A percentile compares a stretch with the other conserved stretches of the same genome.
Evolutionary conservation across 2,888 invertebrate genomes (phyloP).

Genomic region (Nycteola revayana): DNA sequence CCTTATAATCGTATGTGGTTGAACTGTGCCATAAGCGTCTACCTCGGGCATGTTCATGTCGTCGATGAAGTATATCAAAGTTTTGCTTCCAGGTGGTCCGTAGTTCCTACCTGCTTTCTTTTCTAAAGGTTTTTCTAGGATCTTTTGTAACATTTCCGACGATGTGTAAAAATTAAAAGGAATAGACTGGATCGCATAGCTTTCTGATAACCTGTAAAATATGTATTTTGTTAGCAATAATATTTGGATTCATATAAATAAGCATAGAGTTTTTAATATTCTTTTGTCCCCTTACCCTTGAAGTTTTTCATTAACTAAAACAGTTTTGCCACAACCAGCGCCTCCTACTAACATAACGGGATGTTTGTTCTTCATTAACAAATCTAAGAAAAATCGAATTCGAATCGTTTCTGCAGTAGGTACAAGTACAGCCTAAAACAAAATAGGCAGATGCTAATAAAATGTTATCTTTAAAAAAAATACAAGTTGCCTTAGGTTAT

Average conservation of each 20-base stretch:
- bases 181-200: constrained; percentile 93
- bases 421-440: constrained; percentile 92
- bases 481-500: background rate
- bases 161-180: constrained; percentile 98
- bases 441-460: too few relatives aligned
- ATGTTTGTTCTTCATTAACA: constrained; percentile 92
- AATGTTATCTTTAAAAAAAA: too few relatives aligned
- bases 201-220: constrained; percentile 85
- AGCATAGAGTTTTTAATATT: too few relatives aligned
- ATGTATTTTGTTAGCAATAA: too few relatives aligned
- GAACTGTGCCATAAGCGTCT: constrained; percentile 94
- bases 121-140: constrained; percentile 96
- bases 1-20: constrained; percentile 96
- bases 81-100: constrained; percentile 97
- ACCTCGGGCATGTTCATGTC: constrained; percentile 99
- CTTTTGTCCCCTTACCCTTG: constrained; percentile 77
- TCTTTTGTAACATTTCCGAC: constrained; percentile 96
- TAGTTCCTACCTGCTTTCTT: constrained; percentile 98
- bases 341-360: constrained; percentile 97
- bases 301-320: constrained; percentile 87
- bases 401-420: constrained; percentile 97
- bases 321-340: constrained; percentile 97
- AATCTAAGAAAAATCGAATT: constrained; percentile 93
- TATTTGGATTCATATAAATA: background rate
- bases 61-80: constrained; percentile 96